These are phyloP conservation scores for Neoaliturus tenellus DNA, from an alignment of 2,888 invertebrate genomes.

Conservation along the genomic window DNA sequence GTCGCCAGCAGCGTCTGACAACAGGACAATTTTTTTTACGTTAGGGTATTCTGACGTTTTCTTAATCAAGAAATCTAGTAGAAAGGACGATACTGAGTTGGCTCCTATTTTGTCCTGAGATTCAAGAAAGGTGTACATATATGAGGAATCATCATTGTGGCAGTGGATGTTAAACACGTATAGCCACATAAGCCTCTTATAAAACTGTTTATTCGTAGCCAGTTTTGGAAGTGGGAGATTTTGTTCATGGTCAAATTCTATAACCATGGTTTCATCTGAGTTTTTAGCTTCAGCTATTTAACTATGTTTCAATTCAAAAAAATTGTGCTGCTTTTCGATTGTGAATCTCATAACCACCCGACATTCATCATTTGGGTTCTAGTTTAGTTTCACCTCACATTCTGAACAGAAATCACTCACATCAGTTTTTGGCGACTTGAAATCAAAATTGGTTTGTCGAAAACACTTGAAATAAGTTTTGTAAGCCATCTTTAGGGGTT, in stretches of 20 bases:
- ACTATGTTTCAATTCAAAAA: conserved; percentile 8
- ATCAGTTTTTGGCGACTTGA: conserved; percentile 60
- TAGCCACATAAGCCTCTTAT: conserved; percentile 63
- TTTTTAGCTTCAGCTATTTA: conserved; percentile 53
- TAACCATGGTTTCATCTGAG: conserved; percentile 46
- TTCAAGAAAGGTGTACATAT: conserved; percentile 60
- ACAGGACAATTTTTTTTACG: conserved; percentile 57
- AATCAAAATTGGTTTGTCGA: conserved; percentile 56
- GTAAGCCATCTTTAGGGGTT: conserved; percentile 55
- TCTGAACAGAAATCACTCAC: conserved; percentile 61
- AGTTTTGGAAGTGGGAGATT: conserved; percentile 64
- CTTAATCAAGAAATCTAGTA: conserved; percentile 57
- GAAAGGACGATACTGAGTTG: conserved; percentile 56
- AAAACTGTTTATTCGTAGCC: conserved; percentile 57
- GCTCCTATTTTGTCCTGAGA: conserved; percentile 56
- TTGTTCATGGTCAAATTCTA: conserved; percentile 65
- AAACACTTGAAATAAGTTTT: conserved; percentile 61
- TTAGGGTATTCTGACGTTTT: conserved; percentile 40
- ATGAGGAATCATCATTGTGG: conserved; percentile 59
- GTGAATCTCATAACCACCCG: conserved; percentile 54
- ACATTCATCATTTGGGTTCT: conserved; percentile 58
- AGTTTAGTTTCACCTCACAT: conserved; percentile 53
- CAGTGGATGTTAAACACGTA: conserved; percentile 63
- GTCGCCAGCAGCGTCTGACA: conserved; percentile 59
- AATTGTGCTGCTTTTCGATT: conserved; percentile 53